Base-by-base conservation (phyloP, 2,797 vertebrate genomes). In the Anguilla anguilla region DNA sequence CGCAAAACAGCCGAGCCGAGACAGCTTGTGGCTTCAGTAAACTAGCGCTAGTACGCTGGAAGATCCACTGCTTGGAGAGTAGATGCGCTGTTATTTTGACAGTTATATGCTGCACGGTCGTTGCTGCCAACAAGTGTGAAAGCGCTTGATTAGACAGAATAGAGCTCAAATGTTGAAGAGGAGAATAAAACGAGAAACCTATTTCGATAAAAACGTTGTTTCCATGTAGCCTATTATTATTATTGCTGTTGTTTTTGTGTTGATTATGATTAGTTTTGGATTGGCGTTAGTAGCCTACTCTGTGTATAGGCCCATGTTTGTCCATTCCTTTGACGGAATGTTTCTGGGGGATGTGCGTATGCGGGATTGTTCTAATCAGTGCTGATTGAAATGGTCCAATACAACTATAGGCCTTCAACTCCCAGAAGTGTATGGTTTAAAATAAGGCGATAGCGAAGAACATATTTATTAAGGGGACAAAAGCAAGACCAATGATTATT, bases 61-160 rank as follows among this genome's bases (percentile, higher is more conserved):
- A 77, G 15, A 51, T 82, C 43, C 25, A 82, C 79, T n/a, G 31
- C 74, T 7, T 19, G 79, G 79, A 82, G 9, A 82, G 25, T 15
- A 49, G 46, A 82, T 51, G 46, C 46, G 79, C 79, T n/a, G 79
- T 82, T 82, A 5, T 79, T 82, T 82, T 82, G 43, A n/a, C 43
- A 49, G 46, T 49, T 49, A 81, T 6, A 81, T 81, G 43, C 19
- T 82, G 22, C 53, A 85, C n/a, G n/a, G 2, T 87, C 57, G 2
- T 55, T 55, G n/a, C 79, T 90, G 88, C 93, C 93, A 95, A 95
- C 92, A 95, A 94, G 93, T 94, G 91, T 83, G 43, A 69, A 64
- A 53, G 61, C 25, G 13, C 11, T 51, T 51, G 17, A 15, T 43
- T 77, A 43, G 4, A 19, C 17, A 39, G 19, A 77, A 19, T 11